These are phyloP conservation scores for Platyscapa corneri DNA, from an alignment of 1,140 invertebrate genomes.

Conservation along the genomic window DNA sequence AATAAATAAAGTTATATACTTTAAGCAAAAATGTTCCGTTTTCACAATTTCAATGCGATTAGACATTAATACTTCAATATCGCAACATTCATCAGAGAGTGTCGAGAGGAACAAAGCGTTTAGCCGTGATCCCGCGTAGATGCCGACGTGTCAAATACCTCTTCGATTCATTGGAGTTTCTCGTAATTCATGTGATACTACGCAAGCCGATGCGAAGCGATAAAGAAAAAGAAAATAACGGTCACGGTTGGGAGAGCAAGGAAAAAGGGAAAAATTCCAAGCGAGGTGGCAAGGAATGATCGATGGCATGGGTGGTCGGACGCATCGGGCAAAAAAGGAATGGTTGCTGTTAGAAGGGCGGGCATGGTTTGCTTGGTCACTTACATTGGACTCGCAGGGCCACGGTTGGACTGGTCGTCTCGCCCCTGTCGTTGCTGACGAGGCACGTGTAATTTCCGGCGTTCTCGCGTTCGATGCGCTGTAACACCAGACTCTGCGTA, in stretches of 20 bases:
- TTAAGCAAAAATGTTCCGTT: too few species aligned
- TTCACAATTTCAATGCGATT: too few species aligned
- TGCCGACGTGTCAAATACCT: not conserved
- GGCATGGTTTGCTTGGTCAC: constrained; percentile 65
- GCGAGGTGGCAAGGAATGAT: not conserved
- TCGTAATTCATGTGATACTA: not conserved
- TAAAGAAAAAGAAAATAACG: not conserved
- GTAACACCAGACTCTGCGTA: constrained; percentile 89
- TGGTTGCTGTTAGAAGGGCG: not conserved
- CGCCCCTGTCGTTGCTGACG: constrained; percentile 86
- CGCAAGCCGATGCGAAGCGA: not conserved
- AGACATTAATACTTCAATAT: too few species aligned
- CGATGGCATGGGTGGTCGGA: not conserved
- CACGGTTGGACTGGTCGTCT: constrained; percentile 86
- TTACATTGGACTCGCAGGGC: constrained; percentile 88
- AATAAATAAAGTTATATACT: too few species aligned
- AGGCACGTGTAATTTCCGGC: constrained; percentile 89
- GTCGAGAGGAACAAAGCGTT: too few species aligned
- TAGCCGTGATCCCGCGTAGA: too few species aligned
- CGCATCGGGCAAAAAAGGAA: not conserved
- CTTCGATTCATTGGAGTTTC: not conserved
- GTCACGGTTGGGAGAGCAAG: not conserved
- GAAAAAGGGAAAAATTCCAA: not conserved
- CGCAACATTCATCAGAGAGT: too few species aligned
- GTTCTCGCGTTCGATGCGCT: constrained; percentile 86